These are phyloP conservation scores for Mormyrus hasselquistii DNA, from an alignment of 2,797 vertebrate genomes.

Conservation along the genomic window DNA sequence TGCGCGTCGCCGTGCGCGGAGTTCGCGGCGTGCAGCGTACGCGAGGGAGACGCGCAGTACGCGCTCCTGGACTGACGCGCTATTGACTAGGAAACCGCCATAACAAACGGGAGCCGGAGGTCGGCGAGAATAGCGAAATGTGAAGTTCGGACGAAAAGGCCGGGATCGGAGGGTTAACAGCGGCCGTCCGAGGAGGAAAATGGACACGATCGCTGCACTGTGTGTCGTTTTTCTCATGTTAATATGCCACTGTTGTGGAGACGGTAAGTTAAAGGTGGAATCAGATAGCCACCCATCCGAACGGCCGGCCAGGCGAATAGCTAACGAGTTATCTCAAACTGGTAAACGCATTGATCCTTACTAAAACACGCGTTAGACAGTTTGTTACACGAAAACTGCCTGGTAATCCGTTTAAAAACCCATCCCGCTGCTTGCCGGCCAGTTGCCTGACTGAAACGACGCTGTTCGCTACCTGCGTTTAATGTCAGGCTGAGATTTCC, in stretches of 20 bases:
- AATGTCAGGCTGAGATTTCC: not conserved
- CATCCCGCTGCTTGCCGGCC: not conserved
- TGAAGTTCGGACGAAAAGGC: not conserved
- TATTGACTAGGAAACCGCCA: conserved; percentile 5
- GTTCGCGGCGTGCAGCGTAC: not conserved
- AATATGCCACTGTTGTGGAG: conserved; percentile 33
- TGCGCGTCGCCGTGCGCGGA: not conserved
- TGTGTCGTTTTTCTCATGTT: conserved; percentile 39
- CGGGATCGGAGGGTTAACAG: not conserved
- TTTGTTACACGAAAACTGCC: not conserved
- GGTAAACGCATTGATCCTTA: not conserved
- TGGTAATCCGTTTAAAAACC: not conserved
- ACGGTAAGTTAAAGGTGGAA: conserved; percentile 43
- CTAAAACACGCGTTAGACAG: not conserved
- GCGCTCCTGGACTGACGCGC: not conserved
- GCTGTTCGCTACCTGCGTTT: not conserved
- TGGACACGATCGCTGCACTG: conserved; percentile 39
- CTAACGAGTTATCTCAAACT: not conserved
- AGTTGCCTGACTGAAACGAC: not conserved
- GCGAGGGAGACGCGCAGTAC: not conserved
- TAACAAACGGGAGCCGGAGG: not conserved
- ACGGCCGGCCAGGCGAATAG: not conserved
- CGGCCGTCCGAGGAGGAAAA: conserved; percentile 31
- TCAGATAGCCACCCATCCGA: not conserved
- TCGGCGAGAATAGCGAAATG: not conserved